Base-by-base conservation (phyloP, 2,797 vertebrate species). In the Nyctalus aviator region DNA sequence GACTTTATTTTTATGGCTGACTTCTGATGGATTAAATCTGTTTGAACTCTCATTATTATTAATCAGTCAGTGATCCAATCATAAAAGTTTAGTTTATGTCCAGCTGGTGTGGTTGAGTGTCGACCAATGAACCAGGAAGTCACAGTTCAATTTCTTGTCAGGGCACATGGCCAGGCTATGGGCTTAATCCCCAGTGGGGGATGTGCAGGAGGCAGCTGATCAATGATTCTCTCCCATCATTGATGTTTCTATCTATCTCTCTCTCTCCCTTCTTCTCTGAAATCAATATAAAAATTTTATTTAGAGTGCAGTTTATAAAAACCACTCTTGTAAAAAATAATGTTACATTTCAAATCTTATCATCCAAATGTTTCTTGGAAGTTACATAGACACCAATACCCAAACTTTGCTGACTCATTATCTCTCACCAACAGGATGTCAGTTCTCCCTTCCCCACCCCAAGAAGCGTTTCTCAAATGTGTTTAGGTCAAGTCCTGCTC, bases 391-490 rank as follows among this genome's bases (percentile, higher is more conserved):
- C 46, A 73, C 1, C 0, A 84, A 27, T 20, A 37, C 25, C 20
- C 30, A 69, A 55, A 72, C 73, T 25, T 30, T 35, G 59, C 66
- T 89, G 37, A 91, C 66, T 95, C 50, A 3, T 53, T 68, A 66
- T 79, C 78, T 94, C 53, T 53, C 69, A 44, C 30, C 25, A 35
- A 25, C 72, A 91, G 64, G n/a, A 59, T 78, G 71, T 35, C 18
- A 53, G 48, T 37, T 5, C 18, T 73, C 32, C 32, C 53, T 69
- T 81, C 46, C 46, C 21, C 57, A 81, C 25, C 27, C 30, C 48
- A 57, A 87, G 62, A 92, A 88, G 44, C 50, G 21, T 93, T 88
- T 95, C 75, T 90, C 71, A 83, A 21, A 68, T 72, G 35, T 78
- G 35, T n/a, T 86, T 82, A 48, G 50, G 66, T 69, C 32, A 59